Conservation (phyloP, 2,888 invertebrate species). For the Eumacrocentrus americanus region DNA sequence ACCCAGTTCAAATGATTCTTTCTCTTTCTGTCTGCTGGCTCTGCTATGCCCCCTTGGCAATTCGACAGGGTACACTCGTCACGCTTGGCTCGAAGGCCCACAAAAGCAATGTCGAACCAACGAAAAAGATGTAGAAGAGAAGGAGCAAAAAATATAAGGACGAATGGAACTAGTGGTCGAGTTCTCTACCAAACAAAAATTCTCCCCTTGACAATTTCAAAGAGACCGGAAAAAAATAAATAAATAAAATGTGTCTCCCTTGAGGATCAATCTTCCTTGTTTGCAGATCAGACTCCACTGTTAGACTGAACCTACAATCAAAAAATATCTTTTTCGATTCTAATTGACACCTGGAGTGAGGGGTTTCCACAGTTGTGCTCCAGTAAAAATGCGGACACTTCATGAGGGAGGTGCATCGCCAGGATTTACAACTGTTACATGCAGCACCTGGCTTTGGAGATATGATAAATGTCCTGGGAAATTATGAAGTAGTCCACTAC, state of each 20-base stretch:
- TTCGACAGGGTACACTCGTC: slow-evolving; percentile 36
- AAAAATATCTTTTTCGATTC: too few species aligned
- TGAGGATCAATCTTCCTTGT: too few species aligned
- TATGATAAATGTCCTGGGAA: background rate
- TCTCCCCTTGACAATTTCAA: background rate
- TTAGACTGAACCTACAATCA: too few species aligned
- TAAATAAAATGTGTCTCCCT: too few species aligned
- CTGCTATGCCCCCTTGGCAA: slow-evolving; percentile 18
- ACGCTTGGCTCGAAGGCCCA: slow-evolving; percentile 15
- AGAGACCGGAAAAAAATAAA: too few species aligned
- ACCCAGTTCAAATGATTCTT: background rate
- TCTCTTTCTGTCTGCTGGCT: background rate
- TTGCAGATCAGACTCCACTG: too few species aligned
- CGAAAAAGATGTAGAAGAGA: background rate
- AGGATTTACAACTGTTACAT: background rate
- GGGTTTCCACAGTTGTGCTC: too few species aligned
- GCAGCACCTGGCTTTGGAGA: background rate
- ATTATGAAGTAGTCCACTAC: background rate
- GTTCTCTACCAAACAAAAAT: too few species aligned
- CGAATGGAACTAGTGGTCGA: too few species aligned
- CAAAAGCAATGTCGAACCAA: background rate
- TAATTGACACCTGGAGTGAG: too few species aligned
- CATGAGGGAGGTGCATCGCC: slow-evolving; percentile 1
- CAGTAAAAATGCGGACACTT: too few species aligned
- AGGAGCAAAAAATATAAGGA: background rate